Base-by-base conservation (phyloP, 37 sponge, comb jelly and placozoan genomes). In the Diacarnus erythraeanus region DNA sequence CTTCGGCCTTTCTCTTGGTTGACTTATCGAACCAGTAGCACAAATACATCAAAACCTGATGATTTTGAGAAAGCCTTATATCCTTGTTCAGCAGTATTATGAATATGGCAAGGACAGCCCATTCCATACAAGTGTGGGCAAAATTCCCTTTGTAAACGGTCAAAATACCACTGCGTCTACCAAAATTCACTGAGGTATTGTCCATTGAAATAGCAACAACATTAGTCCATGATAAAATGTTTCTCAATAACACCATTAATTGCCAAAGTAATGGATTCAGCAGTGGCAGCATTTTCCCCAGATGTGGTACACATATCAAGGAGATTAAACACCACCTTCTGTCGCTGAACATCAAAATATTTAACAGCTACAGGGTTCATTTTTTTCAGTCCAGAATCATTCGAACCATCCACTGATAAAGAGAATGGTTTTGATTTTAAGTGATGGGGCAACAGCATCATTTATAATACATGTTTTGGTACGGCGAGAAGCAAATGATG, bases 11-110 rank as follows among this genome's bases (percentile, higher is more conserved):
- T 20, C 64, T 6, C 31, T 63, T 63, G 18, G 64, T 63, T 20
- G 64, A 63, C 20, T 63, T 63, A n/a, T 63, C 64, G 20, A 63
- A 63, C 64, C 64, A 63, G 64, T 63, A 63, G 18, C 64, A 63
- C 8, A 63, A 15, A 63, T 63, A 63, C 22, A 63, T 63, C 64
- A 63, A 63, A 63, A 8, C 64, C 64, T 30, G 64, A 63, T 9
- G 64, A 63, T 30, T 8, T 63, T n/a, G 20, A 29, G 31, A 63
- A 63, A 8, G 64, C 64, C 31, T 63, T 63, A 15, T 63, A 63
- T 8, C 64, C 64, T n/a, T 63, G 64, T 29, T 63, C 64, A 63
- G 64, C 64, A 30, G 64, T 47, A 47, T 47, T 47, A 47, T 47
- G 51, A 47, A 47, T 47, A 12, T 47, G 51, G 51, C 51, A 47